Evolutionary conservation across 2,113 vertebrate genomes (phyloP).

Genomic region (Anthoscopus minutus): DNA sequence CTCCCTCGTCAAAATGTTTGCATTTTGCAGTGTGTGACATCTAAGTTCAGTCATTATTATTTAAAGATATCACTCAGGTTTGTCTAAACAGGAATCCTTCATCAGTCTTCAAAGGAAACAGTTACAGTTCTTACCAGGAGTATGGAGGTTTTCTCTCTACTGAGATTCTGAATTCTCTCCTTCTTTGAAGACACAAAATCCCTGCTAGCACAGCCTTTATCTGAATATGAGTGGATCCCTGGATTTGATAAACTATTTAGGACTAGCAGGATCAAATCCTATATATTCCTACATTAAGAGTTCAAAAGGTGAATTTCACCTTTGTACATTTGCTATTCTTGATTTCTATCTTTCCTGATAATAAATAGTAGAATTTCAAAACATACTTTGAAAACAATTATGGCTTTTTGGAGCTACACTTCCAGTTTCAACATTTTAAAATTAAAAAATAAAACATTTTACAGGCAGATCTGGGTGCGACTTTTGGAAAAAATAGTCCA

Average conservation of each 20-base stretch:
- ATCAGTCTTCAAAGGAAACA: constrained; percentile 33
- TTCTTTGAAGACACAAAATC: constrained; percentile 42
- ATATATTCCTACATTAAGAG: background rate
- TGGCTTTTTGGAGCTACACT: background rate
- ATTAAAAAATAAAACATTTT: background rate
- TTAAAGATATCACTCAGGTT: background rate
- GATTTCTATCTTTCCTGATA: background rate
- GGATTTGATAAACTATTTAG: constrained; percentile 20
- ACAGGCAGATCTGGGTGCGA: background rate
- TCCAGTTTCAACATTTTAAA: background rate
- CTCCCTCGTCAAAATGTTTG: background rate
- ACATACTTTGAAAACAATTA: accelerated
- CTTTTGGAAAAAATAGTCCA: background rate
- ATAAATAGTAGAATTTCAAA: background rate
- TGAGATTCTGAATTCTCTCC: constrained; percentile 15
- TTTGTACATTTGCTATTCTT: background rate
- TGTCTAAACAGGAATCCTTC: background rate
- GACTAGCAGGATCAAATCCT: background rate
- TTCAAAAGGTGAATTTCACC: constrained; percentile 32
- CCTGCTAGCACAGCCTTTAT: constrained; percentile 6
- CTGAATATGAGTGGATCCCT: background rate
- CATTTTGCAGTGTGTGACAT: background rate
- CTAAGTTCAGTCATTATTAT: background rate
- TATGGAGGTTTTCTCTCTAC: background rate
- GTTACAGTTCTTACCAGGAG: constrained; percentile 31